Evolutionary conservation across 2,888 invertebrate genomes (phyloP), one percentile per base, ranked within the genome.

Genomic region (Cactoblastis cactorum): DNA sequence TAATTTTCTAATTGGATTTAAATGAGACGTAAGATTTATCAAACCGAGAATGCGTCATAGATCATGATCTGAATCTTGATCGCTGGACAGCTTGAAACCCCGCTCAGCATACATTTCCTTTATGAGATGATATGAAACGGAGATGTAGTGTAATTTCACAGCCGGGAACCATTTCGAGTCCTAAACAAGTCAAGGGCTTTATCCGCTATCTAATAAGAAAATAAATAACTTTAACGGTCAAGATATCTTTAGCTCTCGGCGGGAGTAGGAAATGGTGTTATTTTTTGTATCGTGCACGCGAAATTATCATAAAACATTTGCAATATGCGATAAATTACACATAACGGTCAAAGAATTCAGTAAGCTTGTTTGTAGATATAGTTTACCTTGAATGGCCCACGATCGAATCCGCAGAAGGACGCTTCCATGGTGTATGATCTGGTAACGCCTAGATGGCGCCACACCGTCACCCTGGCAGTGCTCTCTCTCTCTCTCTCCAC

Each of bases 401-500:
- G 91, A 67, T 96, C 95, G 74, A 94, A 95, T 37, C 96, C 96
- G 71, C 95, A 96, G 80, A 95, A 96, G 48, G 95, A 95, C 50
- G 95, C 95, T 80, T 97, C 97, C 93, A 97, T 93, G 24, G 97
- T 97, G 84, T 96, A 96, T 52, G 91, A 92, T 55, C 94, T 90
- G 39, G 92, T 88, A 52, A 97, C 93, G 14, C 94, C 94, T 56
- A 96, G 93, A 75, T 96, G 95, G 48, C 96, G 86, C 96, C 96
- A 97, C 51, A 96, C 92, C 0, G 96, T 94, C 57, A 97, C 95
- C 43, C 97, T 90, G 3, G 96, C 96, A 1, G 96, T 96, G 55
- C 95, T 91, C 85, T 97, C 96, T 56, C 96, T 92, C 62, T 92
- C 91, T 47, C 94, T 91, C 71, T 95, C 94, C 56, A 97, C 93